Evolutionary conservation across 2,888 invertebrate species (phyloP), one percentile per base, ranked within the genome.

Genomic region (Allacma fusca): DNA sequence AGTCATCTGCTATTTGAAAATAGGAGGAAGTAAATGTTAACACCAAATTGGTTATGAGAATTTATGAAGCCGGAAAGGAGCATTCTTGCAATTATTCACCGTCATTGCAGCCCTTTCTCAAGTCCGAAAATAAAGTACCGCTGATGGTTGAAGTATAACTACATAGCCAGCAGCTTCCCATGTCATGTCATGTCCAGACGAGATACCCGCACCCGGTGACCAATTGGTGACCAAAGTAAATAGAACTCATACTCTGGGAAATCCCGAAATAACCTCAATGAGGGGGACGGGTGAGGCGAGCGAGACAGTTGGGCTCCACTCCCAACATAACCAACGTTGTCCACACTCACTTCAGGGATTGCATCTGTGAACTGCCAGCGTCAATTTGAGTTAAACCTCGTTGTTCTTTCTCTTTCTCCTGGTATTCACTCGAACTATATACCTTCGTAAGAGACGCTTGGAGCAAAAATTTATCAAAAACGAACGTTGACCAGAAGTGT

Each of bases 221-320:
- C 65, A 76, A 64, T 71, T 71, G 71, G 76, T 68, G 69, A 76
- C 71, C 64, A 71, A 24, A 21, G 21, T 62, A 62, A 21, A 62
- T n/a, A n/a, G n/a, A n/a, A n/a, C n/a, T n/a, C n/a, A n/a, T 12
- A 9, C 19, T 19, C 71, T 23, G n/a, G 24, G 13, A 62, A 62
- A 21, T 62, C 44, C 59, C 40, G 57, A 71, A 70, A 70, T 70
- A 44, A 23, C 70, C 9, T n/a, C 16, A 50, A n/a, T 19, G 50
- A n/a, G 16, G 19, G 2, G 19, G n/a, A 50, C 4, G 50, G 50
- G 2, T 50, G 50, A 34, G 9, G n/a, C n/a, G 34, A 34, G 34
- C 9, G 34, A 34, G 34, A 34, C 34, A 34, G 34, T 34, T 34
- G 34, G 4, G 34, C 34, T 34, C 34, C 34, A 34, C 34, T 34